Base-by-base conservation (phyloP, 2,888 invertebrate genomes). In the Pterostichus madidus region DNA sequence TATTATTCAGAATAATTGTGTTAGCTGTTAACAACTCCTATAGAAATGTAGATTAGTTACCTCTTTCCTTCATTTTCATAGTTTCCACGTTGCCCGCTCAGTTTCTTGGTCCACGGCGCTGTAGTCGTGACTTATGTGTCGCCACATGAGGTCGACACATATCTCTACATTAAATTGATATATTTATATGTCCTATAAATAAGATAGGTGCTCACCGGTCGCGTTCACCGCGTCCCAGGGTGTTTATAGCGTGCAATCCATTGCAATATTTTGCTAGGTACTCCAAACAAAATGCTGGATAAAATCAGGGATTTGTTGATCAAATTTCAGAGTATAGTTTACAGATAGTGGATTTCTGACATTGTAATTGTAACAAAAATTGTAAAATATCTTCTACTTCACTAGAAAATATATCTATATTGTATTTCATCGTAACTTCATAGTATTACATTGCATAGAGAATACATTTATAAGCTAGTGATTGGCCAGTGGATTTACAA, bases 161-260 rank as follows among this genome's bases (percentile, higher is more conserved):
- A 77, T 83, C 83, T 83, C 77, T 39, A 83, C 83, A 83, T 83
- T 83, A 83, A 83, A 83, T 83, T 83, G 83, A 83, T 83, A 83
- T 83, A 83, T 83, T 83, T 83, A 83, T 83, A 83, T 83, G 49
- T 77, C 77, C 83, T 83, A 83, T 83, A 83, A 83, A 83, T 83
- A 83, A 83, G 81, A 75, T 73, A 75, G 81, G 75, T 81, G 75
- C 64, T 75, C 61, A 61, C 46, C 71, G 39, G 39, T 39, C 61
- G 81, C 75, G 75, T 49, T 75, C 61, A 49, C 46, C 71, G 52
- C 24, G 24, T 31, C 61, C 31, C 44, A 24, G 11, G 59, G 78
- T 78, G 78, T 78, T 78, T 78, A 78, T 78, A 61, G 78, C 46
- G 0, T 46, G 78, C 61, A 78, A 78, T 78, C 24, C 61, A 46